Evolutionary conservation across 2,888 invertebrate genomes (phyloP), one percentile per base, ranked within the genome.

Genomic region (Arrhopalites spinosus): DNA sequence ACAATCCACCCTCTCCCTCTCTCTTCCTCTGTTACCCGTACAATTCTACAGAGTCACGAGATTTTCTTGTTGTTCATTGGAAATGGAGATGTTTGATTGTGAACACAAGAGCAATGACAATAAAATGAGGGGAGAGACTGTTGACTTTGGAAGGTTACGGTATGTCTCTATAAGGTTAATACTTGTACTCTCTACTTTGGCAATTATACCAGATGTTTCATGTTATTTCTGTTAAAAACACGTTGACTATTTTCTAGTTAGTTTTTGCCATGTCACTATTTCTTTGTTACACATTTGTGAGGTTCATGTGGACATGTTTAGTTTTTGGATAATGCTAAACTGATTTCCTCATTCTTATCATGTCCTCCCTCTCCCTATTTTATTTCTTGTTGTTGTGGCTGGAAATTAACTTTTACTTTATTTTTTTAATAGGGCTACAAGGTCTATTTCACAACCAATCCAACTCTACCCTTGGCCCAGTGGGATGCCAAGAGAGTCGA

Each of bases 401-500:
- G 27, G 25, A n/a, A 63, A 45, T 45, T 66, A 11, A 20, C 20
- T 66, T 2, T 45, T 25, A 13, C 45, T 59, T 30, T 71, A 20
- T 25, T 29, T 11, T 25, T 56, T 78, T 83, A n/a, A 27, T 88
- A 97, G 97, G 96, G 95, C 82, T 98, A 98, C 89, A 96, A 96
- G 88, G 95, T 98, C 79, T 97, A 94, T 87, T 98, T 96, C 87
- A 96, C 97, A 5, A 93, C 92, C 80, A 93, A 94, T 84, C 91
- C 96, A 27, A 91, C 92, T 81, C 91, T 93, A 81, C 91, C 92
- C 13, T 90, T 96, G 87, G 91, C 93, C 77, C 92, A 93, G 47
- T 98, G 98, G 98, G 91, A 93, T 84, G 93, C 94, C 3, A 95
- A 95, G 87, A 93, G 92, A 89, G 95, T 97, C 85, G 95, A 96